phyloP scores from a whole-genome alignment of 2,888 invertebrate genomes.

The Gortyna flavago region DNA sequence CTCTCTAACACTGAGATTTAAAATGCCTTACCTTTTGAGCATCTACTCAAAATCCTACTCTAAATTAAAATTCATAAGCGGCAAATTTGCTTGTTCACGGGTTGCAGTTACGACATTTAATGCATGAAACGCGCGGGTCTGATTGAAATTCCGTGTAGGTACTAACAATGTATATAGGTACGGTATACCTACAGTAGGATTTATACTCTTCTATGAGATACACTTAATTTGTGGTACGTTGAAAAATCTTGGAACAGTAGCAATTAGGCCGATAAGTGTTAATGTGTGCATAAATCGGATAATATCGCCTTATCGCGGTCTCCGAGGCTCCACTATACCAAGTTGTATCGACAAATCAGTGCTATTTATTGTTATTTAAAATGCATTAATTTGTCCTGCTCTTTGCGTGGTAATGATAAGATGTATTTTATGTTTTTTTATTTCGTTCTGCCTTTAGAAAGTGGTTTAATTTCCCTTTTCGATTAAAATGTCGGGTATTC shows the following conservation, averaged over 20 bases:
- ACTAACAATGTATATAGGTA: conserved; percentile 85
- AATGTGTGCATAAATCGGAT: conserved; percentile 80
- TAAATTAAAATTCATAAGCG: conserved; percentile 35
- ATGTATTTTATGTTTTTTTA: conserved; percentile 39
- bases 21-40: conserved; percentile 59
- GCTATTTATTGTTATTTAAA: conserved; percentile 61
- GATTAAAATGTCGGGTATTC: conserved; percentile 53
- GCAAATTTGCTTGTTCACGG: conserved; percentile 45
- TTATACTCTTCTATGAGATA: conserved; percentile 84
- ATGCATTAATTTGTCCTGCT: conserved; percentile 58
- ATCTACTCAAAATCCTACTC: conserved; percentile 55
- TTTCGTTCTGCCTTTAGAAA: conserved; percentile 41
- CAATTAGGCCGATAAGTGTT: conserved; percentile 87
- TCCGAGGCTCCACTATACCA: conserved; percentile 29
- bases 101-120: conserved; percentile 59
- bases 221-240: conserved; percentile 81
- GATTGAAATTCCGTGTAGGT: conserved; percentile 90
- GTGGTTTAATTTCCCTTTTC: conserved; percentile 52
- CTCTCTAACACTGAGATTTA: conserved; percentile 77
- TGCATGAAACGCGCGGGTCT: conserved; percentile 66
- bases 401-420: conserved; percentile 58
- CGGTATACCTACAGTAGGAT: conserved; percentile 83
- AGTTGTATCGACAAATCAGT: conserved; percentile 57
- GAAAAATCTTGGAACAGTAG: conserved; percentile 82
- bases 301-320: conserved; percentile 69